A percentile compares a stretch with the other conserved stretches of the same genome.
phyloP scores from a whole-genome alignment of 2,888 invertebrate genomes.

The Hypomecis punctinalis region DNA sequence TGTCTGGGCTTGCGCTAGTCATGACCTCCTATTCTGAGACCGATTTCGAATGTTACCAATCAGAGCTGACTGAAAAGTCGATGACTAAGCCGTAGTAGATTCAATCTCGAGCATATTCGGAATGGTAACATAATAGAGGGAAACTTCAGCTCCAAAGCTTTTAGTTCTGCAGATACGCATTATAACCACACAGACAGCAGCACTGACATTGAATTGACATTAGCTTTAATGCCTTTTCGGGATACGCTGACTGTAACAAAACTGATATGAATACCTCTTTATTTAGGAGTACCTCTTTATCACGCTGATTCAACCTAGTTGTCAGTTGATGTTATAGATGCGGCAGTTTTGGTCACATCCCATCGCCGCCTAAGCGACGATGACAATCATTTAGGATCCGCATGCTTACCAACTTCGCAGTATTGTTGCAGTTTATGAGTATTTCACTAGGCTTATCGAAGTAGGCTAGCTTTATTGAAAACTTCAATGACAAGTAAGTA shows the following conservation, averaged over 20 bases:
- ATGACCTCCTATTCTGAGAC: constrained; percentile 72
- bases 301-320: constrained; percentile 8
- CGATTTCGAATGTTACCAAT: constrained; percentile 63
- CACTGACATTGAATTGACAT: constrained; percentile 65
- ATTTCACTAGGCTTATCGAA: constrained; percentile 54
- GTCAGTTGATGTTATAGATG: constrained; percentile 14
- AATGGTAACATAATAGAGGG: constrained; percentile 76
- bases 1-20: constrained; percentile 67
- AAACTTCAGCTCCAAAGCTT: constrained; percentile 68
- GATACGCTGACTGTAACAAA: constrained; percentile 49
- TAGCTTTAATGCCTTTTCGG: constrained; percentile 72
- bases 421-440: constrained; percentile 59
- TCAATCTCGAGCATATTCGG: constrained; percentile 55
- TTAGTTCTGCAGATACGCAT: constrained; percentile 76
- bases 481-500: constrained; percentile 47
- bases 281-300: not conserved
- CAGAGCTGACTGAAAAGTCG: constrained; percentile 27
- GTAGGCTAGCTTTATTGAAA: constrained; percentile 55
- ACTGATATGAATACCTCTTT: constrained; percentile 32
- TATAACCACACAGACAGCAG: constrained; percentile 71
- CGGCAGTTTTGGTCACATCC: not conserved
- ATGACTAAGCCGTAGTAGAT: constrained; percentile 27
- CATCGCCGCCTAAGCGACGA: not conserved
- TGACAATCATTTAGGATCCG: constrained; percentile 23
- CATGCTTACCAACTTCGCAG: constrained; percentile 31